These are phyloP conservation scores for Lacerta agilis DNA, from an alignment of 2,797 vertebrate species.

Conservation along the genomic window DNA sequence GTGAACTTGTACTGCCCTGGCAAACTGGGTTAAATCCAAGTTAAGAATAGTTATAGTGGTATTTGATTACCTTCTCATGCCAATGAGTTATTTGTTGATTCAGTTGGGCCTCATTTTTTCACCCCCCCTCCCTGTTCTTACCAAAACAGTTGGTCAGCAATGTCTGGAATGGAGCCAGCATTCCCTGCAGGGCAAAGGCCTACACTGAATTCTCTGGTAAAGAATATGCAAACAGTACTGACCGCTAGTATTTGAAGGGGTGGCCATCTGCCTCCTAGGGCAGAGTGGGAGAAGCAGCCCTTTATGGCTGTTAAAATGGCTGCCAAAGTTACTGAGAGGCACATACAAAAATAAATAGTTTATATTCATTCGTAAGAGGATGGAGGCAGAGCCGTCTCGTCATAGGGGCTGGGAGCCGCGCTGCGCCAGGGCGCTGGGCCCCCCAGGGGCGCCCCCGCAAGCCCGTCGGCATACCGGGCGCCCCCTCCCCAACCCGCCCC, in stretches of 20 bases:
- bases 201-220: not conserved
- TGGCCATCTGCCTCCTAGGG: not conserved
- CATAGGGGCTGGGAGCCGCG: too few relatives aligned
- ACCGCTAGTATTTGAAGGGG: not conserved
- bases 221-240: not conserved
- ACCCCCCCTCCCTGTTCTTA: not conserved
- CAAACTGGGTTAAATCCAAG: not conserved
- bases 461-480: too few relatives aligned
- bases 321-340: not conserved
- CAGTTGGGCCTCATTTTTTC: not conserved
- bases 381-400: too few relatives aligned
- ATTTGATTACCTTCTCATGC: not conserved
- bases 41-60: not conserved
- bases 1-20: not conserved
- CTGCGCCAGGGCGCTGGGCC: too few relatives aligned
- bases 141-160: not conserved
- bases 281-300: not conserved
- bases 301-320: not conserved
- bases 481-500: too few relatives aligned
- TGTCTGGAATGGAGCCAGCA: not conserved
- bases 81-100: not conserved
- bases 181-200: not conserved
- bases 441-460: too few relatives aligned
- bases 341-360: not conserved
- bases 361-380: not conserved